Evolutionary conservation across 2,888 invertebrate genomes (phyloP).

Genomic region (Cosmia trapezina): DNA sequence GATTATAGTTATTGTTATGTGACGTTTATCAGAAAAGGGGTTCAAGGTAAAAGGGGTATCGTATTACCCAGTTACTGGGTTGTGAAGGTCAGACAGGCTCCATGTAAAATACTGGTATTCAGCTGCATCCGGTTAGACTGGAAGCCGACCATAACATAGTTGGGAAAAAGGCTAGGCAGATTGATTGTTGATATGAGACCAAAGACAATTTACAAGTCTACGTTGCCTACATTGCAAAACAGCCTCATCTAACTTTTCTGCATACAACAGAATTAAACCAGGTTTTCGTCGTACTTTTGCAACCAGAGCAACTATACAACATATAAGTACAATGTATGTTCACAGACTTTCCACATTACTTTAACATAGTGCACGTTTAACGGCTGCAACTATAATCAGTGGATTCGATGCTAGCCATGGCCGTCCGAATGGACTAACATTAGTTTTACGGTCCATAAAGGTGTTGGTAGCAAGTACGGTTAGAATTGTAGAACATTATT

Average conservation of each 20-base stretch:
- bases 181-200: no score
- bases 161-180: no score
- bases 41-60: no score
- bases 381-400: conserved; percentile 56
- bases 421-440: conserved; percentile 56
- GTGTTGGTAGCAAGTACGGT: conserved; percentile 46
- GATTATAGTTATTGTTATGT: neutral
- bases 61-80: no score
- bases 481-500: conserved; percentile 56
- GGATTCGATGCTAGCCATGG: conserved; percentile 48
- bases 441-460: conserved; percentile 59
- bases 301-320: neutral
- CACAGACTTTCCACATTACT: conserved; percentile 50
- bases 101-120: no score
- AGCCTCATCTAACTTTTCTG: neutral
- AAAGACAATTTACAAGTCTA: no score
- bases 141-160: no score
- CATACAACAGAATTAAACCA: conserved; percentile 21
- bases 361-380: conserved; percentile 46
- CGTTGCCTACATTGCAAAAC: no score
- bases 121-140: no score
- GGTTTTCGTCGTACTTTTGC: conserved; percentile 4
- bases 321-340: conserved; percentile 31
- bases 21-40: neutral
- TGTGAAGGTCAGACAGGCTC: no score